Percentiles rank a stretch among this genome's conserved stretches.
Conservation (phyloP, 30 jellyfish, hydroid and myxozoan species). For the Sanderia malayensis region DNA sequence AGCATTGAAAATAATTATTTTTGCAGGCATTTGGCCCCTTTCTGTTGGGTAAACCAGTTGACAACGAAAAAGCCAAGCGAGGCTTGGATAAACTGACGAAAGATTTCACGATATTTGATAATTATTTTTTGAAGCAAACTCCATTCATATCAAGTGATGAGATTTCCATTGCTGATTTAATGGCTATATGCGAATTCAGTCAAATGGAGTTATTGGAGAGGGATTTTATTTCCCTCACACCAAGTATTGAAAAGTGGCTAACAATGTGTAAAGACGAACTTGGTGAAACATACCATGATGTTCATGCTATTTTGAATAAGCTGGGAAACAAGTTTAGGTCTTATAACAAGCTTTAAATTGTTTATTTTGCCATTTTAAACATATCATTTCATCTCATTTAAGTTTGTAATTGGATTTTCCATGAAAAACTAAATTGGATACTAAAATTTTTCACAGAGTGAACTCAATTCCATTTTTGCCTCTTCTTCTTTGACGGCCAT, state of each 20-base stretch:
- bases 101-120: slow-evolving; percentile 51
- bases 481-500: no score
- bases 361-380: background rate
- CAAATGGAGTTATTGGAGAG: slow-evolving; percentile 65
- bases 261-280: slow-evolving; percentile 50
- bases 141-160: slow-evolving; percentile 68
- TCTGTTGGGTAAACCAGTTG: slow-evolving; percentile 80
- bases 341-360: background rate
- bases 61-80: slow-evolving; percentile 24
- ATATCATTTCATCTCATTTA: no score
- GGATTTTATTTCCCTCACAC: slow-evolving; percentile 35
- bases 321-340: background rate
- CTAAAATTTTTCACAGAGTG: no score
- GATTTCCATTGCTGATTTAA: slow-evolving; percentile 81
- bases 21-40: slow-evolving; percentile 65
- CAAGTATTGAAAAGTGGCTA: slow-evolving; percentile 64
- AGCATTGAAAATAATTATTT: no score
- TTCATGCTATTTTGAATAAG: slow-evolving; percentile 52
- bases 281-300: slow-evolving; percentile 73
- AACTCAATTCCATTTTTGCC: no score
- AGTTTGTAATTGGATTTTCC: no score
- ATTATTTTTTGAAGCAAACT: slow-evolving; percentile 60
- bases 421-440: no score
- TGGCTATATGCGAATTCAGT: slow-evolving; percentile 78
- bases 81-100: slow-evolving; percentile 27